Conservation (phyloP, 2,113 vertebrate species). For the Laticauda colubrina region DNA sequence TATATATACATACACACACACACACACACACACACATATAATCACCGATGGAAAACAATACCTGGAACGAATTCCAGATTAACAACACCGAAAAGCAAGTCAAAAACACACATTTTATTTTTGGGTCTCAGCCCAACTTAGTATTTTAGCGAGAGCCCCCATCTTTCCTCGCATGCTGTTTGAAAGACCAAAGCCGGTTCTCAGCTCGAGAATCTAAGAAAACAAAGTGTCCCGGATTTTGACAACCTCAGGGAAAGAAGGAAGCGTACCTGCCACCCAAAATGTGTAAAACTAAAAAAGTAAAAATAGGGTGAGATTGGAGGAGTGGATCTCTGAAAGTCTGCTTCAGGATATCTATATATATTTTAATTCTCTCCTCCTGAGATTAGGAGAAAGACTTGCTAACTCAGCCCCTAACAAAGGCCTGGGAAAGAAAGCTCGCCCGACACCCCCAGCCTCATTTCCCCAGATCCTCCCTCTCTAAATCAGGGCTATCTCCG, state of each 20-base stretch:
- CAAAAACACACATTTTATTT: neutral
- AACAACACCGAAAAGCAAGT: neutral
- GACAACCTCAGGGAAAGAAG: neutral
- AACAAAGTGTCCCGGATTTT: neutral
- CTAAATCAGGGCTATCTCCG: neutral
- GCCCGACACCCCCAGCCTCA: accelerated
- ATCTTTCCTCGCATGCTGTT: neutral
- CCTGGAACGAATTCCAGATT: neutral
- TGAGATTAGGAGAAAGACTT: neutral
- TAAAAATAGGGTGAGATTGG: neutral
- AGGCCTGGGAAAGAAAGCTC: neutral
- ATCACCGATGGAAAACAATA: neutral
- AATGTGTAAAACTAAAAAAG: neutral
- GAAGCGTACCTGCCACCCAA: neutral
- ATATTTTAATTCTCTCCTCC: too few relatives aligned
- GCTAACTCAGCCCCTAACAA: neutral
- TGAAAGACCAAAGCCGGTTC: neutral
- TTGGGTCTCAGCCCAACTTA: neutral
- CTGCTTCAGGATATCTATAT: neutral
- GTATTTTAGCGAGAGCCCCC: neutral
- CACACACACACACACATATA: too few relatives aligned
- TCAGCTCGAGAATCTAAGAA: neutral
- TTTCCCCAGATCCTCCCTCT: neutral
- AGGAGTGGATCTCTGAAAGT: neutral
- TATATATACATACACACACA: too few relatives aligned